Conservation (phyloP, 2,797 vertebrate genomes). For the Parambassis ranga region DNA sequence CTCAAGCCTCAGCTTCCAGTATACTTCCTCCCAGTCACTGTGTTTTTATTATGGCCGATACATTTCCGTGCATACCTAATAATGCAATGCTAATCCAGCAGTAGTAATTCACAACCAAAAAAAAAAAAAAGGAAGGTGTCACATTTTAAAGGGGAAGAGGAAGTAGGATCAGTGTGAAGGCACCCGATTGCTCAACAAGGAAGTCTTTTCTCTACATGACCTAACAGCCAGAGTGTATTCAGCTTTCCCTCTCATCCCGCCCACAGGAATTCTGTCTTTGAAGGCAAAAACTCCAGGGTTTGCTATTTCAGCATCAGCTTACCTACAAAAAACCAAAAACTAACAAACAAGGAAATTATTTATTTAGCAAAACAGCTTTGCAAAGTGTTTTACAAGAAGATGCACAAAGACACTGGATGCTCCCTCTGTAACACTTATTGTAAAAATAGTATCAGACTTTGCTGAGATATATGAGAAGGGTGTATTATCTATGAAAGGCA, state of each 20-base stretch:
- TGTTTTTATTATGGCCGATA: too few relatives aligned
- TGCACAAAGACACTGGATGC: neutral
- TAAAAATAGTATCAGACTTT: neutral
- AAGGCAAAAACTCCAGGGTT: neutral
- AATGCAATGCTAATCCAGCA: constrained; percentile 19
- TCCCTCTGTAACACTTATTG: neutral
- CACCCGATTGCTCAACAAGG: constrained; percentile 36
- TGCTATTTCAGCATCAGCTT: neutral
- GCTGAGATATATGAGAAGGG: neutral
- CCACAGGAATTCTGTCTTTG: neutral
- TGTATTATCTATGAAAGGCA: neutral
- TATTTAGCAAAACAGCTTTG: neutral
- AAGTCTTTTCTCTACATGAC: constrained; percentile 16
- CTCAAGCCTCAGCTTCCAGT: constrained; percentile 53
- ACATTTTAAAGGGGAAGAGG: constrained; percentile 29
- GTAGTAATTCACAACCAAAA: neutral
- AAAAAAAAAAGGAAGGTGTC: constrained; percentile 14
- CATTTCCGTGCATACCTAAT: too few relatives aligned
- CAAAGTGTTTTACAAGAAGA: neutral
- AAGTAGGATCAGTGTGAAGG: constrained; percentile 27
- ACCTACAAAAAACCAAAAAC: too few relatives aligned
- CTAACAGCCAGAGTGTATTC: constrained; percentile 8
- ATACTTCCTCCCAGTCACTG: constrained; percentile 31
- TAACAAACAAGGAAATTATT: neutral
- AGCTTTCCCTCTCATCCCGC: neutral